These are phyloP conservation scores for Salvelinus fontinalis DNA, from an alignment of 2,113 vertebrate species.

Conservation along the genomic window DNA sequence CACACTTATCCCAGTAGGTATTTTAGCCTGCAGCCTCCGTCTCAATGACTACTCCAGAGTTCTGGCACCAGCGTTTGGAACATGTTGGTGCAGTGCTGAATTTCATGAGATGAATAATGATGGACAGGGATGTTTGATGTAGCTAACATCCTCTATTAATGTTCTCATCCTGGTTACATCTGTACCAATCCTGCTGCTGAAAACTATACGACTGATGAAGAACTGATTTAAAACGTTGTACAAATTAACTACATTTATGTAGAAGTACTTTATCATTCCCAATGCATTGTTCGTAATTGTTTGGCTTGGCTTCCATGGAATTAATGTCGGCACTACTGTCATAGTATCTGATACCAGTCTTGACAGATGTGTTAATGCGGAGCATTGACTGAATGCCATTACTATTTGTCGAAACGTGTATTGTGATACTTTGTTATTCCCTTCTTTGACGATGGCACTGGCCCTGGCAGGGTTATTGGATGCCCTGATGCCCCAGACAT, in stretches of 20 bases:
- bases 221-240: background rate
- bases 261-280: background rate
- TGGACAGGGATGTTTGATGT: constrained; percentile 25
- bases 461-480: background rate
- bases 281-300: background rate
- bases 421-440: background rate
- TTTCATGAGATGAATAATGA: constrained; percentile 39
- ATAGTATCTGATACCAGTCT: background rate
- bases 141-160: constrained; percentile 30
- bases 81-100: constrained; percentile 53
- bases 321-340: background rate
- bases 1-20: constrained; percentile 21
- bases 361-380: background rate
- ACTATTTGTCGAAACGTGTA: background rate
- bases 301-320: background rate
- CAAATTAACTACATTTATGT: background rate
- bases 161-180: constrained; percentile 1
- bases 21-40: constrained; percentile 51
- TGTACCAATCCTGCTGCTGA: constrained; percentile 24
- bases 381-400: background rate
- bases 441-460: background rate
- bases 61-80: constrained; percentile 50
- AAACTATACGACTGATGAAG: background rate
- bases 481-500: background rate
- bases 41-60: constrained; percentile 36